phyloP scores from a whole-genome alignment of 2,888 invertebrate species.

The Ophion obscuratus region DNA sequence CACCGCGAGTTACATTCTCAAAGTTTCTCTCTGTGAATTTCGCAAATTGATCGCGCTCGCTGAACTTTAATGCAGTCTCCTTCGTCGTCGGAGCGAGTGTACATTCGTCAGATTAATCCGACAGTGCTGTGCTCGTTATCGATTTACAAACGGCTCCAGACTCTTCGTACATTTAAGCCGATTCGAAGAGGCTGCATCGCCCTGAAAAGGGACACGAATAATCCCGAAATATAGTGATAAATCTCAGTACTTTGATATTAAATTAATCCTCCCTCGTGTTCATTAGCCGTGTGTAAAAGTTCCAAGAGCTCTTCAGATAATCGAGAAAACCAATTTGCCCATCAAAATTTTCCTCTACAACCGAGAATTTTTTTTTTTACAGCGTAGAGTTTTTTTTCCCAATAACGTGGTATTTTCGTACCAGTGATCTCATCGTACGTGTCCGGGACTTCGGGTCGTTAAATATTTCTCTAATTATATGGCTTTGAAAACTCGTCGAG shows the following conservation, averaged over 20 bases:
- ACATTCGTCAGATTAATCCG: conserved; percentile 1
- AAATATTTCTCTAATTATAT: not conserved
- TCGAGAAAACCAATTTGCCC: not conserved
- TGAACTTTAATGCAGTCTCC: not conserved
- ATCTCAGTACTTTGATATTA: not conserved
- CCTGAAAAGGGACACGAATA: not conserved
- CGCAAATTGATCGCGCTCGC: conserved; percentile 18
- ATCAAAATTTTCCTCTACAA: not conserved
- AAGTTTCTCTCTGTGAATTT: conserved; percentile 11
- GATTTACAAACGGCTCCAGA: conserved; percentile 3
- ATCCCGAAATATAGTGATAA: not conserved
- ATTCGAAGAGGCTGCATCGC: not conserved
- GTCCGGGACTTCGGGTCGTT: not conserved
- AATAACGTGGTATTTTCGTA: not conserved
- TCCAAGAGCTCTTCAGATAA: not conserved
- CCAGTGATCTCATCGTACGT: not conserved
- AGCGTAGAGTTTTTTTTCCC: too few relatives aligned
- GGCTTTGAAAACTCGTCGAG: not conserved
- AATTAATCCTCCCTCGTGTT: not conserved
- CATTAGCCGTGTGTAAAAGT: not conserved
- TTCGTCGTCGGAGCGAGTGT: conserved; percentile 17
- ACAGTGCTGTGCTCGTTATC: not conserved
- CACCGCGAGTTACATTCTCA: not conserved
- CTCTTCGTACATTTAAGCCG: not conserved
- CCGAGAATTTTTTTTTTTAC: not conserved